Evolutionary conservation across 2,888 invertebrate species (phyloP).

Genomic region (Busseola fusca): DNA sequence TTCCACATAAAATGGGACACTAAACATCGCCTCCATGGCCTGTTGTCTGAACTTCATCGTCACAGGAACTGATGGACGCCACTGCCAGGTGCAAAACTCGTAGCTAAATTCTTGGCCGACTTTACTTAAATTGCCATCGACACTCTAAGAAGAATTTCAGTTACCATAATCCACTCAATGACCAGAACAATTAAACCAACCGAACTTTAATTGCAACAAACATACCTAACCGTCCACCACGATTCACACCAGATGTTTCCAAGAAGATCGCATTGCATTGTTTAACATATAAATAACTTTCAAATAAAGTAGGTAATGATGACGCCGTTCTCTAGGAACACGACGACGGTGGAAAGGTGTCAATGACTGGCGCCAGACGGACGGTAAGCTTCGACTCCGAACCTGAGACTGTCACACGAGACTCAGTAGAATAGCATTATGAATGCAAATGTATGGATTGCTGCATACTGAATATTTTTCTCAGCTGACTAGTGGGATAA

Average conservation of each 20-base stretch:
- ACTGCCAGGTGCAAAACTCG: not conserved
- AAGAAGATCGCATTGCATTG: conserved; percentile 50
- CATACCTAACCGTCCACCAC: conserved; percentile 2
- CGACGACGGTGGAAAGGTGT: conserved; percentile 69
- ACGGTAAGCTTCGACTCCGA: conserved; percentile 73
- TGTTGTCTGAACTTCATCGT: not conserved
- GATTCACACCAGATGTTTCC: conserved; percentile 41
- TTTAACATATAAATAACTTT: conserved; percentile 50
- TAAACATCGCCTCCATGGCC: not conserved
- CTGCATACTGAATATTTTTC: conserved; percentile 32
- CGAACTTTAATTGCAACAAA: not conserved
- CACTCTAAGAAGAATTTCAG: not conserved
- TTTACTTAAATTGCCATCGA: not conserved
- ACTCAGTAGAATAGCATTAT: conserved; percentile 43
- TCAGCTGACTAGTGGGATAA: not conserved
- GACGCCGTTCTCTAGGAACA: conserved; percentile 55
- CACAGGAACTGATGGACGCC: not conserved
- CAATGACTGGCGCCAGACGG: conserved; percentile 81
- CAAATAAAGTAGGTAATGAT: conserved; percentile 43
- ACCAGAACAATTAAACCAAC: not conserved
- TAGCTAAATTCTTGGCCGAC: not conserved
- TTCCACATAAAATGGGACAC: not conserved
- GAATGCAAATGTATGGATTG: conserved; percentile 45
- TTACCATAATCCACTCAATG: not conserved
- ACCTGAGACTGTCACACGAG: conserved; percentile 76